A percentile compares a stretch with the other conserved stretches of the same genome.
phyloP scores from a whole-genome alignment of 2,888 invertebrate species.

The Standfussiana lucernea region DNA sequence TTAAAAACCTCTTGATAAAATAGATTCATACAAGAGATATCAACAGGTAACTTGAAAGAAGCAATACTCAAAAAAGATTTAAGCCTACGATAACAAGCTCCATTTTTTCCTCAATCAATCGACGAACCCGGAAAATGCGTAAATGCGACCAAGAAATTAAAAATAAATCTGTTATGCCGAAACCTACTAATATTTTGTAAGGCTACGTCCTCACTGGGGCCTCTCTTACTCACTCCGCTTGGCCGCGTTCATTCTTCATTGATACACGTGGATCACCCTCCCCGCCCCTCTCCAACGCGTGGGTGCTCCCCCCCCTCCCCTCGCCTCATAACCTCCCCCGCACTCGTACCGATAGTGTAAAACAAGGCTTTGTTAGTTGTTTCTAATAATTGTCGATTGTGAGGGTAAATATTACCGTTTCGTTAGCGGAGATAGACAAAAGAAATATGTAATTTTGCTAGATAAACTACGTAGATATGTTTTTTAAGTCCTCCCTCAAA shows the following conservation, averaged over 20 bases:
- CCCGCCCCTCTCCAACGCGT: slow-evolving; percentile 34
- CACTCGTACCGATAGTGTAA: slow-evolving; percentile 40
- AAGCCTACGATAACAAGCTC: neutral
- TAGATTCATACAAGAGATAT: neutral
- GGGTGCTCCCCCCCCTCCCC: slow-evolving; percentile 15
- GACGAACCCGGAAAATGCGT: neutral
- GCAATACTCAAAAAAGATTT: neutral
- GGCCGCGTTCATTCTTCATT: slow-evolving; percentile 71
- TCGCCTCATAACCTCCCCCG: neutral
- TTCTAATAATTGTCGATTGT: slow-evolving; percentile 26
- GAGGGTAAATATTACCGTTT: slow-evolving; percentile 14
- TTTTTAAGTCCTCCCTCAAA: neutral
- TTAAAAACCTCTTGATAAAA: neutral
- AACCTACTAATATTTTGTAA: slow-evolving; percentile 21
- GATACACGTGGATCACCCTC: slow-evolving; percentile 74
- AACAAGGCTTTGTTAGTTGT: slow-evolving; percentile 39
- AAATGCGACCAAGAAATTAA: slow-evolving; percentile 2
- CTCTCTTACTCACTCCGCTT: neutral
- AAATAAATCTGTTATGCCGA: slow-evolving; percentile 10
- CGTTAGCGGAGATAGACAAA: slow-evolving; percentile 3
- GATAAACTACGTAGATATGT: neutral
- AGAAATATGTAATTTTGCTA: slow-evolving; percentile 2
- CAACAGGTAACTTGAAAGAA: neutral
- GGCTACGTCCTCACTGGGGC: neutral
- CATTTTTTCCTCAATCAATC: slow-evolving; percentile 1